A percentile compares a stretch with the other conserved stretches of the same genome.
phyloP scores from a whole-genome alignment of 2,797 vertebrate species.

The Pseudochaenichthys georgianus region DNA sequence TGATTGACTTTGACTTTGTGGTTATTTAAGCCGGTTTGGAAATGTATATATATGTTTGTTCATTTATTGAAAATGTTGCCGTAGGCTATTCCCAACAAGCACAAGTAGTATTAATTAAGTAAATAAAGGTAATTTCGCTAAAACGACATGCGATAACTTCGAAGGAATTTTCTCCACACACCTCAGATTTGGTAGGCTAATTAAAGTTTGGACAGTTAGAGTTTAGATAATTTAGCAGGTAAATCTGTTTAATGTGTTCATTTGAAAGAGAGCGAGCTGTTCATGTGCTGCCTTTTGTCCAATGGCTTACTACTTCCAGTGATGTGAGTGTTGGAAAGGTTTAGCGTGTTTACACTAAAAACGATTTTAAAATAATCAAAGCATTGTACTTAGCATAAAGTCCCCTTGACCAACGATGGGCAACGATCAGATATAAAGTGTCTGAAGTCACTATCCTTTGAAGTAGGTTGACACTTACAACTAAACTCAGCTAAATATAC shows the following conservation, averaged over 20 bases:
- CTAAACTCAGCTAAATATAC: neutral
- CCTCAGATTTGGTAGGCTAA: neutral
- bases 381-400: neutral
- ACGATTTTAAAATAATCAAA: neutral
- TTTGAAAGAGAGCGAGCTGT: neutral
- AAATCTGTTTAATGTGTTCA: neutral
- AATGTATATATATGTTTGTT: neutral
- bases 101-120: too few relatives aligned
- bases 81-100: too few relatives aligned
- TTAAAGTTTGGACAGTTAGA: neutral
- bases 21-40: too few relatives aligned
- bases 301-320: neutral
- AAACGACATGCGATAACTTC: too few relatives aligned
- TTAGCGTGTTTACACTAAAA: neutral
- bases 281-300: neutral
- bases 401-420: constrained; percentile 25
- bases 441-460: neutral
- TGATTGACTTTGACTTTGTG: too few relatives aligned
- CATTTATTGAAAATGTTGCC: neutral
- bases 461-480: neutral
- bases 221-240: neutral
- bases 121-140: neutral
- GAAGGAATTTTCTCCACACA: neutral
- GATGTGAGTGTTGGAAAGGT: neutral
- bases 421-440: neutral